Conservation (phyloP, 2,888 invertebrate species). For the Agelastica alni region DNA sequence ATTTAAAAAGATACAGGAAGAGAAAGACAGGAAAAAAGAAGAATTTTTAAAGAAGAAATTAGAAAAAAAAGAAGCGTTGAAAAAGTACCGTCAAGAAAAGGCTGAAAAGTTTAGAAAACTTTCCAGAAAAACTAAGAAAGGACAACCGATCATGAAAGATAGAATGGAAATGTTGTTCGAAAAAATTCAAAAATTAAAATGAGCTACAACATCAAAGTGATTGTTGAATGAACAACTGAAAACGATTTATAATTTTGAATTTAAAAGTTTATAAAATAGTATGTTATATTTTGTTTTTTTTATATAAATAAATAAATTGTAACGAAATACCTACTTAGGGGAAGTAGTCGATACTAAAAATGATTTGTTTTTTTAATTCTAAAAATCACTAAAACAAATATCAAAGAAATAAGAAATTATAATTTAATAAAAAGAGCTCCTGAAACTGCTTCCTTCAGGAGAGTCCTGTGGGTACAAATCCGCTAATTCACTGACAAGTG, state of each 20-base stretch:
- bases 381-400: too few species aligned
- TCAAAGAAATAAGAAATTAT: too few species aligned
- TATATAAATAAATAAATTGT: too few species aligned
- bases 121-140: slow-evolving; percentile 76
- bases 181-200: slow-evolving; percentile 69
- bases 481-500: too few species aligned
- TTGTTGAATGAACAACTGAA: not conserved
- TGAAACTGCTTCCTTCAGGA: too few species aligned
- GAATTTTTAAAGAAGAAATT: slow-evolving; percentile 59
- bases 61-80: slow-evolving; percentile 66
- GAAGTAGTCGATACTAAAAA: too few species aligned
- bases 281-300: too few species aligned
- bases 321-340: too few species aligned
- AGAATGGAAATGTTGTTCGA: slow-evolving; percentile 77
- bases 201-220: too few species aligned
- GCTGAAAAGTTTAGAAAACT: slow-evolving; percentile 72
- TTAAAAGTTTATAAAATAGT: slow-evolving; percentile 4
- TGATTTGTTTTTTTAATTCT: too few species aligned
- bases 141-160: slow-evolving; percentile 85
- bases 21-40: slow-evolving; percentile 60
- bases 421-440: too few species aligned
- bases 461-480: too few species aligned
- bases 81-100: slow-evolving; percentile 72
- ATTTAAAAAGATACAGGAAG: slow-evolving; percentile 61
- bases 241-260: not conserved